Conservation (phyloP, 2,797 vertebrate genomes). For the Artibeus lituratus region DNA sequence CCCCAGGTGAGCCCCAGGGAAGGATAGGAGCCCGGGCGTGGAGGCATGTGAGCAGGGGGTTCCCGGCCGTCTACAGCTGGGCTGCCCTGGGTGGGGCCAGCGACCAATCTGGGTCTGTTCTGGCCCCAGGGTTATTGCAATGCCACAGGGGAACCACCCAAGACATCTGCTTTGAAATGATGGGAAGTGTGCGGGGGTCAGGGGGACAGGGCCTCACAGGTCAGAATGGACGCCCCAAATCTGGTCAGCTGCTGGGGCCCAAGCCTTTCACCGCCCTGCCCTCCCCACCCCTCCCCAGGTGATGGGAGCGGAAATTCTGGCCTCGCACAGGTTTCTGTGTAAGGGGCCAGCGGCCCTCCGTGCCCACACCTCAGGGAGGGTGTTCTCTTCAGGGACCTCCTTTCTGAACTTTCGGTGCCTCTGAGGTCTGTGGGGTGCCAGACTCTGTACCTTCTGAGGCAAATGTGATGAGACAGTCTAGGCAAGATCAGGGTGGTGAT, state of each 20-base stretch:
- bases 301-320: neutral
- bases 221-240: neutral
- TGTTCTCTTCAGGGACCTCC: neutral
- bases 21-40: no score
- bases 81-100: no score
- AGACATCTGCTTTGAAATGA: neutral
- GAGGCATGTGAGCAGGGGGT: neutral
- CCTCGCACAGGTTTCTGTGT: neutral
- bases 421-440: neutral
- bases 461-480: neutral
- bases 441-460: neutral
- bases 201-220: neutral
- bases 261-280: fast-evolving
- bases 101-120: neutral
- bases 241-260: neutral
- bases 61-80: neutral
- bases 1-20: neutral
- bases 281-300: neutral
- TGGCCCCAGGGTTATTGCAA: neutral
- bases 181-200: neutral
- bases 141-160: neutral
- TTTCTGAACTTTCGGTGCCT: neutral
- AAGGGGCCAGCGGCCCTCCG: fast-evolving
- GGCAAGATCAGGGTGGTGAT: neutral
- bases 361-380: neutral